Evolutionary conservation across 2,797 vertebrate genomes (phyloP).

Genomic region (Ambastaia sidthimunki): DNA sequence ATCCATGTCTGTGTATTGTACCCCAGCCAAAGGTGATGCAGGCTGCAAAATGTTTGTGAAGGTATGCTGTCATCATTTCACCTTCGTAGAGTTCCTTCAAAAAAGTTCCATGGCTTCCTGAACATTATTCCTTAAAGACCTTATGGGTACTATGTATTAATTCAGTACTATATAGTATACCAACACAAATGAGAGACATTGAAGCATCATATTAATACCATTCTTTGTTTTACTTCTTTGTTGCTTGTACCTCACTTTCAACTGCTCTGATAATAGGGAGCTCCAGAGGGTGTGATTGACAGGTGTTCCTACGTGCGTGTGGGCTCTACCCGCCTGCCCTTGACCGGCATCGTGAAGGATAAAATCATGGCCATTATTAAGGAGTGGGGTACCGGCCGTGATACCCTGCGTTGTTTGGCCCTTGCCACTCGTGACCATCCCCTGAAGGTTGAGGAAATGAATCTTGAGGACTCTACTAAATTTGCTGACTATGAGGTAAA

Average conservation of each 20-base stretch:
- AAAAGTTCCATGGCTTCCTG: conserved; percentile 8
- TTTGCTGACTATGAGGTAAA: conserved; percentile 90
- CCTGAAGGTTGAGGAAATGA: conserved; percentile 87
- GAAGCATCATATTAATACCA: neutral
- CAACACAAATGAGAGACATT: neutral
- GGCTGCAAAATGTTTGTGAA: conserved; percentile 95
- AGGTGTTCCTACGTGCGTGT: conserved; percentile 91
- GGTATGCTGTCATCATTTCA: conserved; percentile 65
- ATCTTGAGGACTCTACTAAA: conserved; percentile 87
- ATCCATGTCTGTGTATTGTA: conserved; percentile 95
- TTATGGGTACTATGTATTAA: neutral
- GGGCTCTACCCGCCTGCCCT: conserved; percentile 86
- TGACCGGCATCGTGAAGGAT: conserved; percentile 84
- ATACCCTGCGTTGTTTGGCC: conserved; percentile 92
- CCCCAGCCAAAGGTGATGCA: conserved; percentile 86
- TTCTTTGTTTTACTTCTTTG: neutral
- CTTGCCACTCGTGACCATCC: conserved; percentile 90
- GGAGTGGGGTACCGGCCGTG: conserved; percentile 92
- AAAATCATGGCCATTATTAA: conserved; percentile 88
- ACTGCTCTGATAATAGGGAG: conserved; percentile 77
- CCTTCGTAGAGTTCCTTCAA: neutral
- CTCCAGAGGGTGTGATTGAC: conserved; percentile 93
- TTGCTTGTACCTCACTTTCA: neutral
- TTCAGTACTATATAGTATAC: too few species aligned
- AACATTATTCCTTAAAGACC: neutral